Percentiles rank a stretch among this genome's conserved stretches.
Evolutionary conservation across 2,797 vertebrate species (phyloP).

Genomic region (Lateolabrax maculatus): DNA sequence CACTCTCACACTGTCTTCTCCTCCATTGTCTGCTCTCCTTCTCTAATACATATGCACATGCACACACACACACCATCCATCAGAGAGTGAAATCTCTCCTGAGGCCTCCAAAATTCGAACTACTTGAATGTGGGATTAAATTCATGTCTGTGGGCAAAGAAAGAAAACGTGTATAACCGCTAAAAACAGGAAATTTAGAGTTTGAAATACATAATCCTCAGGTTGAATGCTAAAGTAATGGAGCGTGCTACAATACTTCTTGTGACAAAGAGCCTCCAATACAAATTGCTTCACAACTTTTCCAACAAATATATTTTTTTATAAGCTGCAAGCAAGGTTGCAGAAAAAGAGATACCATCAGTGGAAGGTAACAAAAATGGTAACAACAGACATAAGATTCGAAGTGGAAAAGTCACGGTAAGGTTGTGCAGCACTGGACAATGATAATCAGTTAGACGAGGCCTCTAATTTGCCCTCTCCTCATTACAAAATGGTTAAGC

Average conservation of each 20-base stretch:
- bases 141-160: conserved; percentile 35
- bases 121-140: conserved; percentile 43
- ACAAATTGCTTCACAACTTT: conserved; percentile 14
- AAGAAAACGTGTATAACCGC: conserved; percentile 11
- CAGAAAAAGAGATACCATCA: not conserved
- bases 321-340: conserved; percentile 1
- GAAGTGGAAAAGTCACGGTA: conserved; percentile 40
- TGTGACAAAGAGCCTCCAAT: conserved; percentile 9
- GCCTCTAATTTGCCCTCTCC: conserved; percentile 59
- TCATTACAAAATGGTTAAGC: conserved; percentile 65
- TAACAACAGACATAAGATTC: not conserved
- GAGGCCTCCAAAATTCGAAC: conserved; percentile 20
- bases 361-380: conserved; percentile 15
- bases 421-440: conserved; percentile 24
- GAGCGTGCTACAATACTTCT: not conserved
- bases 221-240: conserved; percentile 11
- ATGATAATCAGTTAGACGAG: conserved; percentile 67
- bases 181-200: conserved; percentile 5
- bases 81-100: conserved; percentile 28
- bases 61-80: conserved; percentile 31
- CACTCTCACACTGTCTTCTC: conserved; percentile 17
- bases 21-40: not conserved
- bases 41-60: conserved; percentile 21
- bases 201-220: conserved; percentile 35
- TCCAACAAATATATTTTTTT: conserved; percentile 21